Evolutionary conservation across 2,888 invertebrate species (phyloP).

Genomic region (Diaphora mendica): DNA sequence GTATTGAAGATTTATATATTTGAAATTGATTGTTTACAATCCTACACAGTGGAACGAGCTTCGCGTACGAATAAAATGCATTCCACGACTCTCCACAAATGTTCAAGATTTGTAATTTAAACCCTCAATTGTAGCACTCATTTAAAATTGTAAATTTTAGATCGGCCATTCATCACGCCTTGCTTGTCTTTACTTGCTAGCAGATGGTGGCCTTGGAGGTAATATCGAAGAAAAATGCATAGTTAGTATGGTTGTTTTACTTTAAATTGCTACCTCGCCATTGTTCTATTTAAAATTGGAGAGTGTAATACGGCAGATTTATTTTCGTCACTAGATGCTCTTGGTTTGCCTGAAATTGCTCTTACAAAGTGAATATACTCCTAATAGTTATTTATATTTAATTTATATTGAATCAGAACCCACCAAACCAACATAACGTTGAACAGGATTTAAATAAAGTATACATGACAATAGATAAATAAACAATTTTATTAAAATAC

Average conservation of each 20-base stretch:
- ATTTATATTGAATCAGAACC: not conserved
- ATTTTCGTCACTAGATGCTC: not conserved
- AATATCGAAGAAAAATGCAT: slow-evolving; percentile 32
- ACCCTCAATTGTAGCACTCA: slow-evolving; percentile 66
- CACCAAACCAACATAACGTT: too few species aligned
- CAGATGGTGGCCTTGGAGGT: slow-evolving; percentile 46
- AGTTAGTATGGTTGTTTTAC: slow-evolving; percentile 34
- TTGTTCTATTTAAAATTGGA: slow-evolving; percentile 26
- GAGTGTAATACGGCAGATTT: not conserved
- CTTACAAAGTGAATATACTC: not conserved
- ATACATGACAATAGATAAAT: too few species aligned
- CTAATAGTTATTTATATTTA: not conserved
- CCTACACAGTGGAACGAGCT: slow-evolving; percentile 44
- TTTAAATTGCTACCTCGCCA: slow-evolving; percentile 24
- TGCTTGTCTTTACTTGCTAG: slow-evolving; percentile 44
- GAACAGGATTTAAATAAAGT: too few species aligned
- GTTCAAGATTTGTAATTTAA: slow-evolving; percentile 69
- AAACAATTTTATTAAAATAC: too few species aligned
- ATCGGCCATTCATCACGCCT: slow-evolving; percentile 67
- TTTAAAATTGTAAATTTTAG: slow-evolving; percentile 74
- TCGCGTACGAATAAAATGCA: slow-evolving; percentile 55
- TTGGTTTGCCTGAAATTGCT: not conserved
- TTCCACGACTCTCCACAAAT: slow-evolving; percentile 64
- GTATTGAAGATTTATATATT: slow-evolving; percentile 65
- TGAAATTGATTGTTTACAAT: slow-evolving; percentile 64